Conservation (phyloP, 2,797 vertebrate species). For the Myoxocephalus aenaeus region DNA sequence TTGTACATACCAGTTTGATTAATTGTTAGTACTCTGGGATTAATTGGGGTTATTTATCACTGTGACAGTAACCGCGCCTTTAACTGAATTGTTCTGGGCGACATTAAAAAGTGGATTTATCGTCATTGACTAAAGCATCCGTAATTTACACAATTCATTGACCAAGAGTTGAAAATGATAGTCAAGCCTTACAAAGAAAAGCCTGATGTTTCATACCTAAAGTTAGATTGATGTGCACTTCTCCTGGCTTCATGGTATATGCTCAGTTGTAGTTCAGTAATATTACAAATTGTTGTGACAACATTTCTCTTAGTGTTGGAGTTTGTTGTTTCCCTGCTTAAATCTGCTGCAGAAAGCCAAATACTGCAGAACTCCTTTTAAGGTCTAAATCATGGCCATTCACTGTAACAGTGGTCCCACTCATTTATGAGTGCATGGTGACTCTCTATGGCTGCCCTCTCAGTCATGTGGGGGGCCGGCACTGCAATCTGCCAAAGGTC, state of each 20-base stretch:
- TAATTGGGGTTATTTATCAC: slow-evolving; percentile 8
- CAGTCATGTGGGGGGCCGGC: neutral
- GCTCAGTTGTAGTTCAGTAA: neutral
- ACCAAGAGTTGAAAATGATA: neutral
- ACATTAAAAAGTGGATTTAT: neutral
- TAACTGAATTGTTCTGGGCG: neutral
- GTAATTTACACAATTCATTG: neutral
- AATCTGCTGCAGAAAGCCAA: slow-evolving; percentile 1
- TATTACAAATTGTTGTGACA: slow-evolving; percentile 7
- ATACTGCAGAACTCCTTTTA: slow-evolving; percentile 1
- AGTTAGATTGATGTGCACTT: neutral
- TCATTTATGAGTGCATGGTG: neutral
- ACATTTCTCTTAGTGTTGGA: neutral
- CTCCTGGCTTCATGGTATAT: neutral
- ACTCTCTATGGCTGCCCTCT: neutral
- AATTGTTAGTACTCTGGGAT: slow-evolving; percentile 4
- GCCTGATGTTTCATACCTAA: neutral
- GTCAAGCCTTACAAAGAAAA: neutral
- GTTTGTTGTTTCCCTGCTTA: neutral
- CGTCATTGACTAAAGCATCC: neutral
- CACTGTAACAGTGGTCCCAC: neutral
- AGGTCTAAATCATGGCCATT: neutral
- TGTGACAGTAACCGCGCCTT: neutral
- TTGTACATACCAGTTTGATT: neutral
- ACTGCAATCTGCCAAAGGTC: neutral